Conservation (phyloP, 2,797 vertebrate genomes). For the Galaxias olidus region DNA sequence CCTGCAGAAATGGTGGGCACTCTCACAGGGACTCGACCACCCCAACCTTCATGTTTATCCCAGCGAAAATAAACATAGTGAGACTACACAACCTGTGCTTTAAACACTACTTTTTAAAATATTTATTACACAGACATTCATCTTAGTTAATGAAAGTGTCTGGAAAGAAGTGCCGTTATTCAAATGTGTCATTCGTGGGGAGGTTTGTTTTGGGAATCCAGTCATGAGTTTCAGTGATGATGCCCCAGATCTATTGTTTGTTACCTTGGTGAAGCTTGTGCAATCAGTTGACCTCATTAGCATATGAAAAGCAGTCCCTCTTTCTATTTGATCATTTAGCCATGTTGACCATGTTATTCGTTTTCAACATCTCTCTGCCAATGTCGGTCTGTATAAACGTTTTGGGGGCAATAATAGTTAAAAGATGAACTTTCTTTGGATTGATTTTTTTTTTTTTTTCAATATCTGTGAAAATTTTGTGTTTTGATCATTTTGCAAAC, state of each 20-base stretch:
- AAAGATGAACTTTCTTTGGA: too few species aligned
- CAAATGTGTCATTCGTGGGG: constrained; percentile 2
- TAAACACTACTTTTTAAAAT: too few species aligned
- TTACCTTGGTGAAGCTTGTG: constrained; percentile 66
- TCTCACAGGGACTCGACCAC: too few species aligned
- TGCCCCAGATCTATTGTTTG: constrained; percentile 51
- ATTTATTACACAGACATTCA: too few species aligned
- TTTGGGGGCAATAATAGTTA: background rate
- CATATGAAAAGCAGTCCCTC: constrained; percentile 64
- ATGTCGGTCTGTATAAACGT: constrained; percentile 7
- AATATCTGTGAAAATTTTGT: too few species aligned
- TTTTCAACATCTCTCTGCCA: background rate
- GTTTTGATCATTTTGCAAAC: too few species aligned
- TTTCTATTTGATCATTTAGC: constrained; percentile 44
- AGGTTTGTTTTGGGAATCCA: constrained; percentile 35
- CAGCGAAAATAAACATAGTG: too few species aligned
- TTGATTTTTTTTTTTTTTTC: too few species aligned
- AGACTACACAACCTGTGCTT: too few species aligned
- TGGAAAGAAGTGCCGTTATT: background rate
- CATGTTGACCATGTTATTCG: constrained; percentile 25
- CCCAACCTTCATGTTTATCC: too few species aligned
- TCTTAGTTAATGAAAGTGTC: constrained; percentile 10
- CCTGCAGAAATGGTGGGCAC: background rate
- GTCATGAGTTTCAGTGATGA: constrained; percentile 41
- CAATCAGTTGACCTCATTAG: constrained; percentile 70